phyloP scores from a whole-genome alignment of 2,113 vertebrate genomes.

The Phoenicopterus ruber region DNA sequence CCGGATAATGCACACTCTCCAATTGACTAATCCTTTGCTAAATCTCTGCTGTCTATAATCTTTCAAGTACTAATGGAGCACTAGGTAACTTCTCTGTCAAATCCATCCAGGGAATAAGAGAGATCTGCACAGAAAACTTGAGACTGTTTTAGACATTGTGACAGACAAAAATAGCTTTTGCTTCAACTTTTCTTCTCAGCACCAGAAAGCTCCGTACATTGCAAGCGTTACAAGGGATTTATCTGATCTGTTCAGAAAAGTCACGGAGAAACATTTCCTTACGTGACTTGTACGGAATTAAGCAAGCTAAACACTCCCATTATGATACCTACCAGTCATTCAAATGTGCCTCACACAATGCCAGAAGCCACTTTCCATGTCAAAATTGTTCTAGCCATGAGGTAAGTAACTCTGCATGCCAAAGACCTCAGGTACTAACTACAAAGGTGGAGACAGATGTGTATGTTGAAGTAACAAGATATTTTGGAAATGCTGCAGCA shows the following conservation, averaged over 20 bases:
- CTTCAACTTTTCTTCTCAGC: background rate
- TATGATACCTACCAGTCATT: background rate
- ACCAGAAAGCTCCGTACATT: background rate
- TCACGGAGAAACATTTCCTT: background rate
- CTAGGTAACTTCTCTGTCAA: constrained; percentile 70
- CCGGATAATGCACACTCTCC: constrained; percentile 66
- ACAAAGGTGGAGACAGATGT: background rate
- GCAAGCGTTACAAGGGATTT: background rate
- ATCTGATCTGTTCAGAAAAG: background rate
- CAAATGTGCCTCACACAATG: background rate
- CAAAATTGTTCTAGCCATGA: background rate
- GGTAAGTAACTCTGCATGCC: background rate
- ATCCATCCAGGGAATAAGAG: constrained; percentile 18
- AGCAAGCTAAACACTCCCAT: background rate
- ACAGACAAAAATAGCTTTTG: background rate
- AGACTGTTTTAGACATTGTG: background rate
- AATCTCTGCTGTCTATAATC: constrained; percentile 78
- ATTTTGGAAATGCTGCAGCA: background rate
- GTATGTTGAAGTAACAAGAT: background rate
- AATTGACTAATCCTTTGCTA: constrained; percentile 78
- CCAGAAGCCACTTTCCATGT: background rate
- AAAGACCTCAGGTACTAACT: background rate
- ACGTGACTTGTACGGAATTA: background rate
- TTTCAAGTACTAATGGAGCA: constrained; percentile 71
- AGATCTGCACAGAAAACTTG: constrained; percentile 50